Conservation (phyloP, 2,888 invertebrate genomes). For the Sisyra terminalis region DNA sequence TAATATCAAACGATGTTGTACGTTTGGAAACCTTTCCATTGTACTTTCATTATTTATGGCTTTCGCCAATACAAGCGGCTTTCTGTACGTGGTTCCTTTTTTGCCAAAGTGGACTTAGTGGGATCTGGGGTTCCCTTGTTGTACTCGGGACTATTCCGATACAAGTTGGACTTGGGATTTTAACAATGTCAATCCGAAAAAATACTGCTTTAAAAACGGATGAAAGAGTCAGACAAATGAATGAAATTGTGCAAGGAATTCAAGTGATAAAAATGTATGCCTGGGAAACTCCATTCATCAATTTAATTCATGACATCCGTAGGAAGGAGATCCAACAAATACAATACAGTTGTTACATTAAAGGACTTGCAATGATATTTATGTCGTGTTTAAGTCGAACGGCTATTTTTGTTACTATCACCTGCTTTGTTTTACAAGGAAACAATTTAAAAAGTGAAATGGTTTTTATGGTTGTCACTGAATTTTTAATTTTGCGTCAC, state of each 20-base stretch:
- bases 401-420: constrained; percentile 49
- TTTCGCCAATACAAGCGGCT: constrained; percentile 47
- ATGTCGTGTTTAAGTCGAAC: constrained; percentile 57
- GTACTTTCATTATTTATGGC: constrained; percentile 55
- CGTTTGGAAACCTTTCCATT: constrained; percentile 51
- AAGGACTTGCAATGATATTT: constrained; percentile 48
- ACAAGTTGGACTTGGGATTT: constrained; percentile 36
- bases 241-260: constrained; percentile 77
- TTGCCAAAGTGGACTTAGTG: constrained; percentile 26
- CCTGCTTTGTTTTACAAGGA: constrained; percentile 32
- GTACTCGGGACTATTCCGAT: constrained; percentile 43
- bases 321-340: constrained; percentile 37
- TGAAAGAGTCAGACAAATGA: constrained; percentile 70
- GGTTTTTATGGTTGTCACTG: constrained; percentile 39
- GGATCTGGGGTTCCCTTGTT: constrained; percentile 30
- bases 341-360: constrained; percentile 38
- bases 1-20: constrained; percentile 59
- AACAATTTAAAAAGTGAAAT: constrained; percentile 26
- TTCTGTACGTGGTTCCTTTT: constrained; percentile 40
- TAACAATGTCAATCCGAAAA: constrained; percentile 29
- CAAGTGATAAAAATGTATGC: constrained; percentile 91
- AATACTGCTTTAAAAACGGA: constrained; percentile 65
- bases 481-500: constrained; percentile 44
- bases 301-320: constrained; percentile 43
- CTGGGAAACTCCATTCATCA: constrained; percentile 75